Evolutionary conservation across 2,113 vertebrate genomes (phyloP), one percentile per base, ranked within the genome.

Genomic region (Nansenia antarctica): DNA sequence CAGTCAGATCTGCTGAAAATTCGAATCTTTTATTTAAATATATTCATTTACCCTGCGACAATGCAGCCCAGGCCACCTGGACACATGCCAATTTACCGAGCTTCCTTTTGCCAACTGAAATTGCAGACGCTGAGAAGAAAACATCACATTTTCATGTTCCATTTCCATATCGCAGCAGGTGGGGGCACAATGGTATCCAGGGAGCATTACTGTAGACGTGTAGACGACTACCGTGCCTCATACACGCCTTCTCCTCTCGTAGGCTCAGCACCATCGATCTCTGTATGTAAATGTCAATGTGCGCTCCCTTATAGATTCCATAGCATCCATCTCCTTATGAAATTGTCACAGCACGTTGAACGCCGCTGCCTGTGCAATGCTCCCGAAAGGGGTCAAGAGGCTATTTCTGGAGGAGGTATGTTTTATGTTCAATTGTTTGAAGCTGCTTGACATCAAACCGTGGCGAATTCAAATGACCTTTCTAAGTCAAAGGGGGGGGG

Each of bases 331-430:
- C 87, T 82, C 84, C 80, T 82, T 49, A 67, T 76, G 81, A 76
- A 59, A 90, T 87, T 86, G 85, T 78, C 86, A 85, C 69, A 82
- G 72, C 80, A 76, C 61, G 85, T 82, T 81, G 70, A 82, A 42
- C 9, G 11, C 52, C 49, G 68, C 67, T 80, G 70, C 54, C 27
- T 9, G 9, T 3, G 39, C 52, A 34, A 65, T 67, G 9, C 68
- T 66, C 39, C 22, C 47, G 37, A 76, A 77, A 72, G 61, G 62
- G 84, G 80, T 82, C 76, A 81, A 76, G 60, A 80, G 73, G 74
- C 76, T 68, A 76, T 81, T 86, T 74, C 62, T 2, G 73, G 64
- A 72, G 27, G 37, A 71, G 37, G 39, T 71, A 69, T 72, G 78
- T 72, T 8, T 2, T 45, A 35, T 26, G 49, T 59, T 54, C 35